These are phyloP conservation scores for Cottus gobio DNA, from an alignment of 2,113 vertebrate genomes.

Conservation along the genomic window DNA sequence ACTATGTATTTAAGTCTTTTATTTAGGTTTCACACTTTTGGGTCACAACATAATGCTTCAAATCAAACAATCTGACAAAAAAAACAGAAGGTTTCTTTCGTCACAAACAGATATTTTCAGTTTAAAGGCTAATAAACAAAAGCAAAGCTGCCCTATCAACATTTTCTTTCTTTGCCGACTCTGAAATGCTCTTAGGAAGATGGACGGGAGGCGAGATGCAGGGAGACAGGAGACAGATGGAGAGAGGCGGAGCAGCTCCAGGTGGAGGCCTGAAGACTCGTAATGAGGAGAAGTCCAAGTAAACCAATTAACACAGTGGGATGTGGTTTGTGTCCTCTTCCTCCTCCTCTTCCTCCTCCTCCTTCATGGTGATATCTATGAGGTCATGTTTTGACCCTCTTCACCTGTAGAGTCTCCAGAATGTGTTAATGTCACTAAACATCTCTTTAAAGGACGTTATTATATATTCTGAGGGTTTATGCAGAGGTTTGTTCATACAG, in stretches of 20 bases:
- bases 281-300: slow-evolving; percentile 25
- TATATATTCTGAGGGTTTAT: too few relatives aligned
- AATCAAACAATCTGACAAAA: neutral
- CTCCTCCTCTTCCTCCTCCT: slow-evolving; percentile 1
- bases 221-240: slow-evolving; percentile 69
- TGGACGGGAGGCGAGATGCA: slow-evolving; percentile 8
- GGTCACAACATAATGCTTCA: neutral
- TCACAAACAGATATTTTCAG: neutral
- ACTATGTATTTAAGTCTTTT: neutral
- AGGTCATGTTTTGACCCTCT: too few relatives aligned
- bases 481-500: too few relatives aligned
- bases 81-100: too few relatives aligned
- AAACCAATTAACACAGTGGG: slow-evolving; percentile 57
- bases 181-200: slow-evolving; percentile 1
- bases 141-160: neutral
- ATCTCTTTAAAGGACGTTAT: too few relatives aligned
- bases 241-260: neutral
- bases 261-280: slow-evolving; percentile 25
- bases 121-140: neutral
- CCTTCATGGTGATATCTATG: neutral
- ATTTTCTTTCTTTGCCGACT: neutral
- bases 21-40: neutral
- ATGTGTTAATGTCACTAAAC: too few relatives aligned
- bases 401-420: too few relatives aligned
- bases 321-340: neutral